Evolutionary conservation across 2,797 vertebrate genomes (phyloP), one percentile per base, ranked within the genome.

Genomic region (Synaphobranchus kaupii): DNA sequence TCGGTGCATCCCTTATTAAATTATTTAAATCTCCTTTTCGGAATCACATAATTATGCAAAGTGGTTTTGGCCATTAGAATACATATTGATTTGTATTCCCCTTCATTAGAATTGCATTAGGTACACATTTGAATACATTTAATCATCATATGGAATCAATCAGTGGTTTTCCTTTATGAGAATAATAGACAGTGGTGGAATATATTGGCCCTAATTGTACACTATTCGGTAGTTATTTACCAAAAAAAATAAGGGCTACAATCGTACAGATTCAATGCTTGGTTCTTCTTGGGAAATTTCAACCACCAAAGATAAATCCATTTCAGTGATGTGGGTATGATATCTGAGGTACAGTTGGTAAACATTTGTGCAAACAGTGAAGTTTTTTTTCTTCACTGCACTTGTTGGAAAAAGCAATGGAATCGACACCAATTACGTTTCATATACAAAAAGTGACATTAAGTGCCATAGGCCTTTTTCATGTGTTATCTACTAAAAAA

Each of bases 381-480:
- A 68, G 84, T 28, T 47, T 87, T 66, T 90, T 68, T 86, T 17
- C n/a, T 87, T 84, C 82, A 78, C 89, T 91, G 86, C 89, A 92
- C 63, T 86, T 39, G 83, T 81, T 88, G 68, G 89, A 31, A 82
- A 52, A 84, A 83, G 87, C 86, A 88, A 83, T 89, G 88, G 92
- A 90, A 89, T 93, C 86, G 92, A 90, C 92, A 91, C 13, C 91
- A 92, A 88, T 58, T 94, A 89, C 66, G 68, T 93, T 91, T 92
- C 90, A 90, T 89, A 90, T 93, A 87, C 88, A 91, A 31, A 63
- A 85, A 93, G 89, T 76, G 92, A 89, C 93, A 93, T 92, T 85
- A 94, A 95, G 94, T 96, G 95, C 96, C 95, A 95, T 95, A 94
- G 90, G 92, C 89, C 92, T 87, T 92, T 86, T 90, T 92, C 90